Evolutionary conservation across 2,797 vertebrate genomes (phyloP).

Genomic region (Cercopithecus diana): DNA sequence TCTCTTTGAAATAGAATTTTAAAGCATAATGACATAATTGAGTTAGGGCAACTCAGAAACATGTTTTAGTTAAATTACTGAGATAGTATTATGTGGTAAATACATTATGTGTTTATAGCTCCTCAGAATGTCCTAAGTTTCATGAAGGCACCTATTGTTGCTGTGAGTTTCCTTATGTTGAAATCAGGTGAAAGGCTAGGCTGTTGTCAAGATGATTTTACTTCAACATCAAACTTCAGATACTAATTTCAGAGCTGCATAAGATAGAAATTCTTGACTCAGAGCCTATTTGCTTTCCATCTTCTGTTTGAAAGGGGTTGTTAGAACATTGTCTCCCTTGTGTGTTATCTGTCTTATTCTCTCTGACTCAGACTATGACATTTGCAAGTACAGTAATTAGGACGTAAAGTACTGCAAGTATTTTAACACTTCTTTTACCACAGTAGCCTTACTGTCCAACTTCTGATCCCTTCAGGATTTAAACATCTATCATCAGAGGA

Average conservation of each 20-base stretch:
- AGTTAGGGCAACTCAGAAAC: constrained; percentile 38
- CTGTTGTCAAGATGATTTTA: constrained; percentile 39
- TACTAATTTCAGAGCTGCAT: neutral
- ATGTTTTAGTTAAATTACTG: constrained; percentile 33
- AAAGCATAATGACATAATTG: constrained; percentile 39
- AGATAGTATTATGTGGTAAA: constrained; percentile 18
- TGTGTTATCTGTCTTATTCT: constrained; percentile 26
- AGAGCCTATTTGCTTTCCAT: constrained; percentile 34
- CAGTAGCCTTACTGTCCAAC: neutral
- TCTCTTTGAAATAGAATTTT: constrained; percentile 59
- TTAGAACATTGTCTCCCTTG: constrained; percentile 61
- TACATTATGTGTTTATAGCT: neutral
- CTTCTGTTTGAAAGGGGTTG: neutral
- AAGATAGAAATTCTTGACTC: constrained; percentile 25
- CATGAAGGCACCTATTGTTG: constrained; percentile 41
- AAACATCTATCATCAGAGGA: neutral
- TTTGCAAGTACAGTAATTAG: constrained; percentile 64
- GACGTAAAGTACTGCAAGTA: constrained; percentile 43
- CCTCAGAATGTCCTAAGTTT: neutral
- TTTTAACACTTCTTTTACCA: constrained; percentile 41
- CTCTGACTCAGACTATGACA: constrained; percentile 52
- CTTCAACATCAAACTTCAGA: constrained; percentile 42
- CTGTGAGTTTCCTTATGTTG: neutral
- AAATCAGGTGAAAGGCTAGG: constrained; percentile 18
- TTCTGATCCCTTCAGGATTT: neutral